These are phyloP conservation scores for Athalia cordata DNA, from an alignment of 2,888 invertebrate species.

Conservation along the genomic window DNA sequence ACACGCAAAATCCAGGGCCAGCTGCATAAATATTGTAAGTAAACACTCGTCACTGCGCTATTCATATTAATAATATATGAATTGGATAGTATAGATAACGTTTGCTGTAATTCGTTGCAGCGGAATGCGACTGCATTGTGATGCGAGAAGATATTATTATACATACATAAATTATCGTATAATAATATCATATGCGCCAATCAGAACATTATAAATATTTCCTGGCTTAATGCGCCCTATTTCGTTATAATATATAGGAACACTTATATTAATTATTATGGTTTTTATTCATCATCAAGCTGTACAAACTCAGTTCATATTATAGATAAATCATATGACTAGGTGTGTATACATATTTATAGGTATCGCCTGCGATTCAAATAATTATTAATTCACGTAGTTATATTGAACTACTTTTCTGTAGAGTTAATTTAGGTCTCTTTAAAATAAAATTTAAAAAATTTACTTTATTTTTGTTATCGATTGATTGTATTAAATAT, in stretches of 20 bases:
- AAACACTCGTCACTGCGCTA: constrained; percentile 55
- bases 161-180: neutral
- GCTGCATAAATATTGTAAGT: constrained; percentile 62
- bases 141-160: constrained; percentile 52
- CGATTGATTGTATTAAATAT: constrained; percentile 2
- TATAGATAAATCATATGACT: constrained; percentile 19
- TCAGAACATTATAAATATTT: constrained; percentile 23
- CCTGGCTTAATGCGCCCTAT: constrained; percentile 33
- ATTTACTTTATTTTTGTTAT: constrained; percentile 37
- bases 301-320: constrained; percentile 35
- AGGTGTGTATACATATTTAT: constrained; percentile 3
- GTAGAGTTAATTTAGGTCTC: constrained; percentile 22
- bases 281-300: constrained; percentile 26
- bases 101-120: constrained; percentile 51
- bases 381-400: constrained; percentile 19
- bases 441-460: constrained; percentile 27
- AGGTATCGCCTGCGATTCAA: constrained; percentile 28
- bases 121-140: constrained; percentile 55
- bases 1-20: constrained; percentile 47
- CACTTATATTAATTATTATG: constrained; percentile 1
- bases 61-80: constrained; percentile 48
- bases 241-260: constrained; percentile 27
- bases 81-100: constrained; percentile 17
- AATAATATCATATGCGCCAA: constrained; percentile 31
- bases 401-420: constrained; percentile 26